phyloP scores from a whole-genome alignment of 2,888 invertebrate species.

The Ophion slaviceki region DNA sequence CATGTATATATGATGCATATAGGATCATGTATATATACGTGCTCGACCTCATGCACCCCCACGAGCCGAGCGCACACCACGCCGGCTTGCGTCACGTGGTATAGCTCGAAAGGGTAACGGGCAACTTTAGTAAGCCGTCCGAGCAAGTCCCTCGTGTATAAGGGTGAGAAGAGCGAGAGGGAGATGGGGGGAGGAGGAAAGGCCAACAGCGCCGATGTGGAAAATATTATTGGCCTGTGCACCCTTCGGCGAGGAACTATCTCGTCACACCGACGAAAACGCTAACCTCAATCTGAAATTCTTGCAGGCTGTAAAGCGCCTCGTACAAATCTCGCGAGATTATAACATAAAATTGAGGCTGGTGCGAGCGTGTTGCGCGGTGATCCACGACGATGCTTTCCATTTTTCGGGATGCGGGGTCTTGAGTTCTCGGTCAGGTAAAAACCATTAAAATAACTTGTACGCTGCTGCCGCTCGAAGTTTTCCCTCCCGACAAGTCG shows the following conservation, averaged over 20 bases:
- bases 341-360: slow-evolving; percentile 26
- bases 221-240: slow-evolving; percentile 62
- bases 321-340: not conserved
- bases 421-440: not conserved
- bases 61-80: slow-evolving; percentile 36
- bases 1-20: slow-evolving; percentile 16
- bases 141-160: slow-evolving; percentile 66
- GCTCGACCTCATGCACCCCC: slow-evolving; percentile 50
- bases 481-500: not conserved
- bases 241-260: slow-evolving; percentile 28
- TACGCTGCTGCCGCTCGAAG: not conserved
- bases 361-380: not conserved
- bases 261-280: slow-evolving; percentile 51
- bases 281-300: slow-evolving; percentile 46
- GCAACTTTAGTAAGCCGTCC: slow-evolving; percentile 67
- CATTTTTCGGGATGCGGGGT: not conserved
- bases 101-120: slow-evolving; percentile 59
- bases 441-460: slow-evolving; percentile 1
- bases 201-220: slow-evolving; percentile 51
- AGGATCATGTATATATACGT: too few species aligned
- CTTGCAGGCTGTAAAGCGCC: slow-evolving; percentile 21
- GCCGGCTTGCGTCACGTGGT: slow-evolving; percentile 39
- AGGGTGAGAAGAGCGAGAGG: slow-evolving; percentile 59
- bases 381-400: not conserved
- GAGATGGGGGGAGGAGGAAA: not conserved